Percentiles rank a stretch among this genome's conserved stretches.
These are phyloP conservation scores for Oxycera nigricornis DNA, from an alignment of 2,888 invertebrate genomes.

Conservation along the genomic window DNA sequence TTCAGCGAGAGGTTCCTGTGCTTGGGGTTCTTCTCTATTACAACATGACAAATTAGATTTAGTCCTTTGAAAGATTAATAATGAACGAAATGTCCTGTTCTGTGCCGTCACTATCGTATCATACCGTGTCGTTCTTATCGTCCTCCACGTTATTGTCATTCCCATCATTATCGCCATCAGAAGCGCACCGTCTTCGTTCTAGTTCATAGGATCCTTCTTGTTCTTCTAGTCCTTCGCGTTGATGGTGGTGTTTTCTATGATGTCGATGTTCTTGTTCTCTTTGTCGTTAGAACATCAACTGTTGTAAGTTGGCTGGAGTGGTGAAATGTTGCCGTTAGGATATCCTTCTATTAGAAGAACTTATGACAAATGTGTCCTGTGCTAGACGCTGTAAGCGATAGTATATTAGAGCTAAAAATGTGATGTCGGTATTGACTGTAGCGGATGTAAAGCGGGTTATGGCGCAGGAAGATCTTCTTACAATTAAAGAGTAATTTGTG, in stretches of 20 bases:
- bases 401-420: neutral
- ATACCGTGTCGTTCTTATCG: neutral
- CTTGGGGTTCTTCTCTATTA: neutral
- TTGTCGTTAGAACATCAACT: neutral
- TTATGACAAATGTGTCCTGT: conserved; percentile 29
- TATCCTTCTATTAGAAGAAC: conserved; percentile 34
- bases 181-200: neutral
- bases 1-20: conserved; percentile 1
- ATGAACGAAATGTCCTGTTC: conserved; percentile 16
- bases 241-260: neutral
- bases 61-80: conserved; percentile 32
- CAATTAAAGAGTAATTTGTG: conserved; percentile 30
- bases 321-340: conserved; percentile 23
- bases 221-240: neutral
- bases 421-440: neutral
- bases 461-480: neutral
- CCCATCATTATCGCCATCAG: neutral
- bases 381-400: neutral
- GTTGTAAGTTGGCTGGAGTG: neutral
- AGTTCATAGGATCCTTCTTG: neutral
- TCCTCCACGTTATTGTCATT: neutral
- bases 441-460: neutral
- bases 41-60: conserved; percentile 32
- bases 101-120: conserved; percentile 6
- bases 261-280: neutral